Base-by-base conservation (phyloP, 2,797 vertebrate species). In the Buphagus erythrorhynchus region DNA sequence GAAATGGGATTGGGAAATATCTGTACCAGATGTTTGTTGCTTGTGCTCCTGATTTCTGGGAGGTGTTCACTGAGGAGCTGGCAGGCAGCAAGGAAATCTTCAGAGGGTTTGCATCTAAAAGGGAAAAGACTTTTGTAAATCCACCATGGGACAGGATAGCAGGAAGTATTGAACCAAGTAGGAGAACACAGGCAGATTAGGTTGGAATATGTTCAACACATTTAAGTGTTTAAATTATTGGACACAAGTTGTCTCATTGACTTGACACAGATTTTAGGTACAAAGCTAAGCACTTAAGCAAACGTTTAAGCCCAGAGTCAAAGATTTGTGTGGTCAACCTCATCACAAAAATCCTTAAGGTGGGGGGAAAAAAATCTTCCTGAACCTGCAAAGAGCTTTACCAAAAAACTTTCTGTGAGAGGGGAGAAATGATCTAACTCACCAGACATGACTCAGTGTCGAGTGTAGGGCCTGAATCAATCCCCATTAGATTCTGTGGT, bases 81-180 rank as follows among this genome's bases (percentile, higher is more conserved):
- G 95, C 99, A 99, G n/a, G 98, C 98, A 1, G 97, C 98, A 58
- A 99, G 98, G 94, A 99, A 99, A 68, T 97, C 98, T 93, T 99
- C 98, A 1, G 99, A 98, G 40, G 99, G 99, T 83, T 98, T 98
- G 96, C 94, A 99, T 97, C 99, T 99, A 95, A 90, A 51, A 87
- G 36, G 75, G 78, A 93, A 97, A 93, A 95, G 46, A 67, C 55
- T 71, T 43, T 6, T 31, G n/a, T 91, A 61, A 94, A 76, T 83
- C 58, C 62, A 86, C 33, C 82, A 66, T 4, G 35, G 71, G 42
- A 57, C 36, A 76, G 76, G 67, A 61, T 63, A 20, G 48, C 35
- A 74, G 58, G 57, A 89, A 46, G 21, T 29, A 29, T 1, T n/a
- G 35, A 40, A 73, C 33, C 49, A 43, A 55, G 72, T 4, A 81